Percentiles rank a stretch among this genome's conserved stretches.
Conservation (phyloP, 2,113 vertebrate genomes). For the Camelus bactrianus region DNA sequence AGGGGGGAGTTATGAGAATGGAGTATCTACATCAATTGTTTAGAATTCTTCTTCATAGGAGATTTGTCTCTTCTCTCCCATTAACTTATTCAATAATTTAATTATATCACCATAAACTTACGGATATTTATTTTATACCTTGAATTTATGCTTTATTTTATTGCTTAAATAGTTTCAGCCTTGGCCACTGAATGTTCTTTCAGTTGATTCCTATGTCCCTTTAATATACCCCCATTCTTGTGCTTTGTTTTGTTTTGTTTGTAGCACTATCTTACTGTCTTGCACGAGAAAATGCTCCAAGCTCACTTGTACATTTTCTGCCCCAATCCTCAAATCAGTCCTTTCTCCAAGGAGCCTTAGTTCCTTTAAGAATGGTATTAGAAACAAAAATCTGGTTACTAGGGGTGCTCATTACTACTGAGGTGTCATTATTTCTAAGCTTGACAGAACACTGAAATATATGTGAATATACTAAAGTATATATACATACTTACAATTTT, state of each 20-base stretch:
- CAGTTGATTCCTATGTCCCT: neutral
- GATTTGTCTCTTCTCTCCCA: neutral
- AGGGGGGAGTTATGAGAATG: neutral
- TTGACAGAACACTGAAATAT: neutral
- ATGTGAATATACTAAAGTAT: neutral
- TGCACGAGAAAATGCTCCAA: neutral
- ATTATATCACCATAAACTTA: neutral
- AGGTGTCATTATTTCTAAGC: neutral
- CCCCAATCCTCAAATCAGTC: neutral
- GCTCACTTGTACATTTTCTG: neutral
- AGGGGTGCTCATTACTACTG: neutral
- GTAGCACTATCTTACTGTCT: neutral
- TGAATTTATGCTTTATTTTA: neutral
- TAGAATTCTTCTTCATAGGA: neutral
- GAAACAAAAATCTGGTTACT: neutral
- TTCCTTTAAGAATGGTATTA: neutral
- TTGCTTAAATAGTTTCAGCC: neutral
- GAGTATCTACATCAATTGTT: neutral
- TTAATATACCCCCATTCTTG: neutral
- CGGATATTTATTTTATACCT: neutral
- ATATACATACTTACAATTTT: neutral
- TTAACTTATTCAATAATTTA: neutral
- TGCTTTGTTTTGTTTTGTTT: neutral
- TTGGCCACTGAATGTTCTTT: neutral
- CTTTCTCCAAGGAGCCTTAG: neutral